phyloP scores from a whole-genome alignment of 2,888 invertebrate species.

The Nemotelus pantherinus region DNA sequence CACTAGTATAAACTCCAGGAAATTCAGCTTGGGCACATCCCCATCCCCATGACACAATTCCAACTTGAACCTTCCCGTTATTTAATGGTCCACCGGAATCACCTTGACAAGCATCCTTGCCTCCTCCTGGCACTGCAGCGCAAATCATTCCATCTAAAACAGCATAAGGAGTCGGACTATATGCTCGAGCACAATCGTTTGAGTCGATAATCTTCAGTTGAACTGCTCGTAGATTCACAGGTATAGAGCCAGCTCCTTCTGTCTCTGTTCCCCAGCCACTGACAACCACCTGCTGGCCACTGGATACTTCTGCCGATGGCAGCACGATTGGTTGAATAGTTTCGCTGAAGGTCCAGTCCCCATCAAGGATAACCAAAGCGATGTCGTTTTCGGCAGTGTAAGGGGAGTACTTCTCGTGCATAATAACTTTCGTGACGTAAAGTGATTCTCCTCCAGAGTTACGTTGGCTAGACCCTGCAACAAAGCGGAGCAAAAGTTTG shows the following conservation, averaged over 20 bases:
- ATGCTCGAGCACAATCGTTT: slow-evolving; percentile 52
- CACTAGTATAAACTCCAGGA: slow-evolving; percentile 57
- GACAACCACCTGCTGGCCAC: slow-evolving; percentile 26
- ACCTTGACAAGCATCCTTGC: slow-evolving; percentile 59
- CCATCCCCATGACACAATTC: slow-evolving; percentile 60
- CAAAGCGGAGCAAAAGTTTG: neutral
- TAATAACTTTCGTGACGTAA: slow-evolving; percentile 12
- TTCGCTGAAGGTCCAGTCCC: slow-evolving; percentile 62
- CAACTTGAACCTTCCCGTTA: slow-evolving; percentile 55
- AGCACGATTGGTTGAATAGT: slow-evolving; percentile 64
- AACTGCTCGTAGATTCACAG: slow-evolving; percentile 10
- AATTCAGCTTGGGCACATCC: slow-evolving; percentile 58
- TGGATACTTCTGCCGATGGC: slow-evolving; percentile 55
- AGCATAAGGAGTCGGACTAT: slow-evolving; percentile 53
- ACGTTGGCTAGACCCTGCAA: slow-evolving; percentile 65
- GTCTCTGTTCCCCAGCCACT: slow-evolving; percentile 50
- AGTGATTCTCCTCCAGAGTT: slow-evolving; percentile 39
- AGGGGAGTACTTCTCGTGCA: slow-evolving; percentile 53
- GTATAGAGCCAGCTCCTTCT: slow-evolving; percentile 47
- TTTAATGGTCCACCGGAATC: slow-evolving; percentile 61
- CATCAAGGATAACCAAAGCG: slow-evolving; percentile 51
- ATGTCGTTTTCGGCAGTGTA: slow-evolving; percentile 50
- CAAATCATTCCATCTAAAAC: slow-evolving; percentile 58
- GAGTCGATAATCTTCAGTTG: slow-evolving; percentile 6
- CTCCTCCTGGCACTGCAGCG: slow-evolving; percentile 56